Conservation (phyloP, 30 jellyfish, hydroid and myxozoan species). For the Pelagia noctiluca region DNA sequence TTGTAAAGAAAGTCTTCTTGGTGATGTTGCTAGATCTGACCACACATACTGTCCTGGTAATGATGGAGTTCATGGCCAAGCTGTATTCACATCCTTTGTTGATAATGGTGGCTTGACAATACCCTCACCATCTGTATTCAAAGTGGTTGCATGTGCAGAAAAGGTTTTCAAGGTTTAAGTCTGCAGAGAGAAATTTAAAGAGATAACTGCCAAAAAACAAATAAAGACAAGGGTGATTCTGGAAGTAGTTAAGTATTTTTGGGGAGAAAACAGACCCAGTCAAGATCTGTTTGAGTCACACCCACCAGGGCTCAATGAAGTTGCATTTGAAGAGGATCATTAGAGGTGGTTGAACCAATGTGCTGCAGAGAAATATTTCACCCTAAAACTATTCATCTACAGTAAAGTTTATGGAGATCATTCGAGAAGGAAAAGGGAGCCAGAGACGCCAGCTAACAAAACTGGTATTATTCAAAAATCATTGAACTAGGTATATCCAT, state of each 20-base stretch:
- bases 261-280: slow-evolving; percentile 12
- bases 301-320: slow-evolving; percentile 44
- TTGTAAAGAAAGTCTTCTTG: slow-evolving; percentile 25
- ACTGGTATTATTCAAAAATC: slow-evolving; percentile 41
- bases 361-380: slow-evolving; percentile 11
- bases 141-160: not conserved
- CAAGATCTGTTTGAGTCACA: not conserved
- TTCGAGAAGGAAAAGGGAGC: slow-evolving; percentile 39
- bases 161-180: slow-evolving; percentile 15
- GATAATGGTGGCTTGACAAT: slow-evolving; percentile 34
- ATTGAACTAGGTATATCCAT: not conserved
- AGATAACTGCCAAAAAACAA: not conserved
- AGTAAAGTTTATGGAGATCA: slow-evolving; percentile 17
- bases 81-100: slow-evolving; percentile 57
- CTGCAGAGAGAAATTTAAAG: slow-evolving; percentile 26
- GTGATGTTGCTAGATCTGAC: slow-evolving; percentile 3
- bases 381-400: slow-evolving; percentile 36
- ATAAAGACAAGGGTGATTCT: slow-evolving; percentile 12
- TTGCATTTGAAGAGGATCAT: slow-evolving; percentile 12
- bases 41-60: slow-evolving; percentile 40
- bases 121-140: slow-evolving; percentile 19
- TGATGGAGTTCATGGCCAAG: slow-evolving; percentile 40
- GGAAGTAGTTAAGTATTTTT: slow-evolving; percentile 12
- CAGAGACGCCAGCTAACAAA: slow-evolving; percentile 42
- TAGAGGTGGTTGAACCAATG: slow-evolving; percentile 14